Evolutionary conservation across 2,113 vertebrate species (phyloP).

Genomic region (Eulemur rufifrons): DNA sequence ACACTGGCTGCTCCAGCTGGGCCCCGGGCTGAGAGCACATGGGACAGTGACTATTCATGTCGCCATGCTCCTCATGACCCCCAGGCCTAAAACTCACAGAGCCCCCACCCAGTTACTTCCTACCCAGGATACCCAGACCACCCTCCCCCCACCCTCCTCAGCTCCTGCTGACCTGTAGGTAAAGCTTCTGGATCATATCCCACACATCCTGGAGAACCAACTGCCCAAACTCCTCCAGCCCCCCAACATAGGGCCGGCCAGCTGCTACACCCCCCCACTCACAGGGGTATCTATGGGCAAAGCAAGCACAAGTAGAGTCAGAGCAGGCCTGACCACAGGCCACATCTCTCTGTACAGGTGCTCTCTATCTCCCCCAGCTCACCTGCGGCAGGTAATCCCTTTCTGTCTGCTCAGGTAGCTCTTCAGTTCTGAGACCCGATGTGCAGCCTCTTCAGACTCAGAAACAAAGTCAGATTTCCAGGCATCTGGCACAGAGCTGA

Average conservation of each 20-base stretch:
- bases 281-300: conserved; percentile 82
- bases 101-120: not conserved
- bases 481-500: conserved; percentile 89
- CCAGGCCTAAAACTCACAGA: not conserved
- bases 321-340: not conserved
- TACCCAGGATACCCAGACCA: not conserved
- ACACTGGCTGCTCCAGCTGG: conserved; percentile 4
- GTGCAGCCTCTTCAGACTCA: conserved; percentile 87
- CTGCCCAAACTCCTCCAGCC: conserved; percentile 87
- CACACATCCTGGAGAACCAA: conserved; percentile 89
- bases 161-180: conserved; percentile 62
- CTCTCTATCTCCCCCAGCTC: not conserved
- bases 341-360: too few relatives aligned
- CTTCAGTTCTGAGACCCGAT: conserved; percentile 86
- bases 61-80: not conserved
- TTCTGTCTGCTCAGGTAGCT: conserved; percentile 70
- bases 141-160: not conserved
- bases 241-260: conserved; percentile 85
- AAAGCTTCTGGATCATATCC: conserved; percentile 75
- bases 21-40: conserved; percentile 34
- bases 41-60: not conserved
- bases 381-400: conserved; percentile 69
- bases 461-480: conserved; percentile 89
- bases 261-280: conserved; percentile 88
- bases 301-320: not conserved